Base-by-base conservation (phyloP, 64 coral and sea anemone genomes). In the Stichodactyla mertensii region DNA sequence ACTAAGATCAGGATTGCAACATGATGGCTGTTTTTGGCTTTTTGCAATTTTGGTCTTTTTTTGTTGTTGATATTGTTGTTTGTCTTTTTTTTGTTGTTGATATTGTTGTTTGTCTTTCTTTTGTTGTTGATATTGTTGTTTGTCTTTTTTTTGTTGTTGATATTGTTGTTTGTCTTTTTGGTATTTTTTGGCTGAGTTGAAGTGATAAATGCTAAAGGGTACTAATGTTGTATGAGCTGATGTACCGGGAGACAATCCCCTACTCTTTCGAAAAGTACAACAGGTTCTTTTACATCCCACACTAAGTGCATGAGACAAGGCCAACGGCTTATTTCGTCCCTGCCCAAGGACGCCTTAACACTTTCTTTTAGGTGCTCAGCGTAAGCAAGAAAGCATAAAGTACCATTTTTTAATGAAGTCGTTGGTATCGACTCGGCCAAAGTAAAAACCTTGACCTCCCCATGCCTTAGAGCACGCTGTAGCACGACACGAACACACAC, bases 271-370 rank as follows among this genome's bases (percentile, higher is more conserved):
- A 74, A 74, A 28, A 74, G 69, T 31, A 74, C 69, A 74, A 27
- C 69, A 74, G 69, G 69, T 74, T 74, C 69, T 74, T 74, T 74
- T 20, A 27, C 10, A 26, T 74, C 69, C 69, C 69, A 27, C 69
- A 74, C 10, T 12, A 4, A 10, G 1, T 1, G 10, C 11, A 8
- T 12, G 69, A 28, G 69, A 74, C 69, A 74, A 31, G 69, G 69
- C 69, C 69, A 74, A 28, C 69, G 69, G 69, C 69, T 74, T 74
- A 31, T 74, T 74, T 74, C 69, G 69, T 74, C 69, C 69, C 69
- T 74, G 69, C 69, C 69, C 69, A 74, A 27, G 69, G 24, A 74
- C 69, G 69, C 69, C 69, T 74, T 74, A 12, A 66, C n/a, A 26
- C 24, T 74, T 27, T 74, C 26, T 26, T 74, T 74, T 74, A 28